These are phyloP conservation scores for Caenorhabditis inopinata DNA, from an alignment of 1,140 invertebrate genomes.

Conservation along the genomic window DNA sequence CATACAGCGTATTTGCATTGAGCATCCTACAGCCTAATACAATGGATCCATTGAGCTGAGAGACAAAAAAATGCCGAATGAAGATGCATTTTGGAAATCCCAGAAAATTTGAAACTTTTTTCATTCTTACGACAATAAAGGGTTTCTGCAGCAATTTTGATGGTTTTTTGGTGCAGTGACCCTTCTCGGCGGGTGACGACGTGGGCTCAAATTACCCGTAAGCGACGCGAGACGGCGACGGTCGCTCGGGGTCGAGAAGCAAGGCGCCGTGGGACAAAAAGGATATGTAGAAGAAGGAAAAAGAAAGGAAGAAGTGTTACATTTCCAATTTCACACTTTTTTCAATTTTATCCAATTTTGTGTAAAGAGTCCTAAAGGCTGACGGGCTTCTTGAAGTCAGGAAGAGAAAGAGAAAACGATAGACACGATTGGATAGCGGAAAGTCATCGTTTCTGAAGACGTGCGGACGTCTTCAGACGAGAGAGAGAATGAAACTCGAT, in stretches of 20 bases:
- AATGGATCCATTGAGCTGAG: no score
- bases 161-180: not conserved
- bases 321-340: slow-evolving; percentile 31
- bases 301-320: slow-evolving; percentile 22
- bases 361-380: slow-evolving; percentile 27
- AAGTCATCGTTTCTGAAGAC: slow-evolving; percentile 9
- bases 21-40: no score
- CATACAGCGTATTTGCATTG: no score
- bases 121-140: not conserved
- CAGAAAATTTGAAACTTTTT: slow-evolving; percentile 9
- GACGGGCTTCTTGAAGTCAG: not conserved
- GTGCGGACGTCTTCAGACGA: slow-evolving; percentile 20
- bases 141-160: not conserved
- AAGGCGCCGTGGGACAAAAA: slow-evolving; percentile 27
- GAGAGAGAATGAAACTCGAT: slow-evolving; percentile 27
- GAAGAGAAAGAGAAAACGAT: slow-evolving; percentile 19
- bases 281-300: not conserved
- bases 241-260: slow-evolving; percentile 15
- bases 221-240: slow-evolving; percentile 1
- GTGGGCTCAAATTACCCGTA: slow-evolving; percentile 28
- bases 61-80: not conserved
- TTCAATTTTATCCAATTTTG: slow-evolving; percentile 35
- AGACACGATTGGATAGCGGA: slow-evolving; percentile 24
- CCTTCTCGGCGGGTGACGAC: not conserved
- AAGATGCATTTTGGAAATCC: not conserved